These are phyloP conservation scores for Halcyon senegalensis DNA, from an alignment of 2,113 vertebrate species.

Conservation along the genomic window DNA sequence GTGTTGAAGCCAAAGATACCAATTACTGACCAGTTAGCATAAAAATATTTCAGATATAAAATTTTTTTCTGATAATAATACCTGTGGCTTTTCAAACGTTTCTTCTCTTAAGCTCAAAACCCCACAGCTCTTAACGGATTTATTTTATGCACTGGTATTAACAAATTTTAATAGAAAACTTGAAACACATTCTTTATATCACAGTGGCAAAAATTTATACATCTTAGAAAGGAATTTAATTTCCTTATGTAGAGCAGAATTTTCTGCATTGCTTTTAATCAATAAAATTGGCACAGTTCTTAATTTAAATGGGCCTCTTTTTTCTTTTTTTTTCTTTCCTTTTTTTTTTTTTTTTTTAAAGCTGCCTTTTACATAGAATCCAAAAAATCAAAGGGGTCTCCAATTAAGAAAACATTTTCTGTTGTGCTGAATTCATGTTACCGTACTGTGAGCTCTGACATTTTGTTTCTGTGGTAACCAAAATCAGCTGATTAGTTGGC, in stretches of 20 bases:
- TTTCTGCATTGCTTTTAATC: slow-evolving; percentile 62
- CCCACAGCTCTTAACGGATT: slow-evolving; percentile 24
- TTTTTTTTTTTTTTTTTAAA: slow-evolving; percentile 7
- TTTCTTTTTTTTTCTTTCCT: not conserved
- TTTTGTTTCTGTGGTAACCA: slow-evolving; percentile 98
- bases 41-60: slow-evolving; percentile 3
- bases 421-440: slow-evolving; percentile 94
- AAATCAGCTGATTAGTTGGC: slow-evolving; percentile 99
- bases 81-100: not conserved
- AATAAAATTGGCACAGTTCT: slow-evolving; percentile 73
- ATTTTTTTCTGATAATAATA: not conserved
- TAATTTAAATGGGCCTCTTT: slow-evolving; percentile 59
- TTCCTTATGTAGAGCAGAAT: slow-evolving; percentile 49
- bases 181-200: not conserved
- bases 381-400: slow-evolving; percentile 89
- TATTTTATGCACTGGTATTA: slow-evolving; percentile 34
- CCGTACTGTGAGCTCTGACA: slow-evolving; percentile 90
- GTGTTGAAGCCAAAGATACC: not conserved
- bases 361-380: slow-evolving; percentile 83
- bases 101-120: not conserved
- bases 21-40: not conserved
- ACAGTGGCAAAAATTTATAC: slow-evolving; percentile 38
- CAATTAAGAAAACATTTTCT: slow-evolving; percentile 95
- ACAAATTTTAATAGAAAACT: slow-evolving; percentile 38
- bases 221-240: slow-evolving; percentile 54